Base-by-base conservation (phyloP, 2,888 invertebrate species). In the Lochmaea crataegi region DNA sequence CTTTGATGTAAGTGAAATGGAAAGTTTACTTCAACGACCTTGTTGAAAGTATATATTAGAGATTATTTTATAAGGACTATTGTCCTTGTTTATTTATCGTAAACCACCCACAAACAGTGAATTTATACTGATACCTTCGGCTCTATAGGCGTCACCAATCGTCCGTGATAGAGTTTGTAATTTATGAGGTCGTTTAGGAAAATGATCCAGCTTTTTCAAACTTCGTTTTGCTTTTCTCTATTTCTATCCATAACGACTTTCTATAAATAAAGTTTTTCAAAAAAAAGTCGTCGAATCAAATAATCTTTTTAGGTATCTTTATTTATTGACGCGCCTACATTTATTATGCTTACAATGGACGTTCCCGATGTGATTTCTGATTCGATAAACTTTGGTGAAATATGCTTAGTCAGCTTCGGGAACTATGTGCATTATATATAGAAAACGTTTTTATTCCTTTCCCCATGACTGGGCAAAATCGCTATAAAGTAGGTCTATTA, bases 401-500 rank as follows among this genome's bases (percentile, higher is more conserved):
- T 70, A 70, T 70, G 70, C 57, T 64, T 64, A 70, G 70, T 70
- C 70, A 57, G 70, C 70, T 70, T 53, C 45, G 64, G 63, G 57
- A 70, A 70, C 70, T 70, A 70, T 70, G 64, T 51, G 70, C 70
- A 70, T 70, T 70, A 64, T 70, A 70, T 68, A 68, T 63, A 64
- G 64, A 65, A 65, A 64, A 57, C 64, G 64, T 57, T 64, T 51
- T 68, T 70, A 64, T 57, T 45, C 57, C 70, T 70, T 70, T 70
- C 57, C 70, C 6, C 70, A 65, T 70, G 70, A 70, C 70, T 64
- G 70, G 51, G 64, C 70, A 65, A 45, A 70, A 70, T 70, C 57
- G 70, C 70, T 64, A 70, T 70, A 70, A 70, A 70, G 70, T 70
- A 64, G 70, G 70, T 70, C 70, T 70, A 70, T 70, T 70, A 70